Conservation (phyloP, 2,797 vertebrate species). For the Neopelma chrysocephalum region DNA sequence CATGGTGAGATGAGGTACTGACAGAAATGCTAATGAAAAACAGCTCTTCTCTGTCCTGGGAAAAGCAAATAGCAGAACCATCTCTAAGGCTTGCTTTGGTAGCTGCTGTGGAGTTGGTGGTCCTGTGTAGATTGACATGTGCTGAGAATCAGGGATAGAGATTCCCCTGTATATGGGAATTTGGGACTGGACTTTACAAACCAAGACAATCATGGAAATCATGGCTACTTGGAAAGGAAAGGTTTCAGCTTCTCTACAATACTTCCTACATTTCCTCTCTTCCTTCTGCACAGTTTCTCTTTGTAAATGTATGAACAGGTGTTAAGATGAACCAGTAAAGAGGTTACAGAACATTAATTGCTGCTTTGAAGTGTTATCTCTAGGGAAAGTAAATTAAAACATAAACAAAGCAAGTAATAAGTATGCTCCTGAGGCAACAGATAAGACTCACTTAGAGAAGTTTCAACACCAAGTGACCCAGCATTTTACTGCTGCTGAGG, state of each 20-base stretch:
- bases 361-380: conserved; percentile 37
- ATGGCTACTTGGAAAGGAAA: not conserved
- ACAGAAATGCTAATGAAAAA: not conserved
- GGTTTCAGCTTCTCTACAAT: not conserved
- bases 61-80: not conserved
- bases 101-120: not conserved
- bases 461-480: not conserved
- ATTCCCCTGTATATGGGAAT: not conserved
- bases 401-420: conserved; percentile 27
- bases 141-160: not conserved
- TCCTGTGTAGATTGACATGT: not conserved
- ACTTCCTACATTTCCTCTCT: not conserved
- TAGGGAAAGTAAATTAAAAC: conserved; percentile 42
- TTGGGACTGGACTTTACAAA: not conserved
- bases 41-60: not conserved
- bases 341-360: conserved; percentile 37
- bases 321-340: conserved; percentile 20
- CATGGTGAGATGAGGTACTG: not conserved
- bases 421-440: conserved; percentile 6
- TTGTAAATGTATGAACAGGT: conserved; percentile 19
- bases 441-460: not conserved
- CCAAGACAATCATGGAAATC: not conserved
- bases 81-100: not conserved
- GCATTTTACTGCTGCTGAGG: not conserved
- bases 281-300: not conserved